These are phyloP conservation scores for Leptinotarsa rubiginosa DNA, from an alignment of 2,888 invertebrate species.

Conservation along the genomic window DNA sequence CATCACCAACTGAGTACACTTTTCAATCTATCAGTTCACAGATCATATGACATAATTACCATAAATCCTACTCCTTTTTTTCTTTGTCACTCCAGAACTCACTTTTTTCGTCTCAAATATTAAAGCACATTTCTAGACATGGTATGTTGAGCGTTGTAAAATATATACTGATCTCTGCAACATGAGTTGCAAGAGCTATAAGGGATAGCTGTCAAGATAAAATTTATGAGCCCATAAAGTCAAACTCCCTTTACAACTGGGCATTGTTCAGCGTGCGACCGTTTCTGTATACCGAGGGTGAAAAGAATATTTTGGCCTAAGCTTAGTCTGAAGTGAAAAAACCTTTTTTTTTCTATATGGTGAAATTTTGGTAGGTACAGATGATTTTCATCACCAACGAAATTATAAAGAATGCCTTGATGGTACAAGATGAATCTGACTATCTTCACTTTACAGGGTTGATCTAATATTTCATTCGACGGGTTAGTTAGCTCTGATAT, in stretches of 20 bases:
- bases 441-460: no score
- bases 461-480: no score
- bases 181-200: constrained; percentile 56
- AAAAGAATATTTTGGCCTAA: constrained; percentile 31
- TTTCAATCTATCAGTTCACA: no score
- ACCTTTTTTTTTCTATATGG: background rate
- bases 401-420: no score
- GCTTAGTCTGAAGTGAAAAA: background rate
- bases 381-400: background rate
- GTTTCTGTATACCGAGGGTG: constrained; percentile 38
- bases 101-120: background rate
- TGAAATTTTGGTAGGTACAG: background rate
- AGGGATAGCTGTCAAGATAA: constrained; percentile 66
- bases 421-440: no score
- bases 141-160: constrained; percentile 29
- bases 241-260: constrained; percentile 58
- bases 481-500: no score
- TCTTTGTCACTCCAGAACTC: background rate
- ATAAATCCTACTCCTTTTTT: no score
- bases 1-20: no score
- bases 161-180: constrained; percentile 60
- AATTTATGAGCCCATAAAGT: constrained; percentile 67
- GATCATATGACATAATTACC: no score
- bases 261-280: constrained; percentile 46
- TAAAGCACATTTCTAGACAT: background rate